Evolutionary conservation across 2,888 invertebrate species (phyloP), one percentile per base, ranked within the genome.

Genomic region (Caenorhabditis plicata): DNA sequence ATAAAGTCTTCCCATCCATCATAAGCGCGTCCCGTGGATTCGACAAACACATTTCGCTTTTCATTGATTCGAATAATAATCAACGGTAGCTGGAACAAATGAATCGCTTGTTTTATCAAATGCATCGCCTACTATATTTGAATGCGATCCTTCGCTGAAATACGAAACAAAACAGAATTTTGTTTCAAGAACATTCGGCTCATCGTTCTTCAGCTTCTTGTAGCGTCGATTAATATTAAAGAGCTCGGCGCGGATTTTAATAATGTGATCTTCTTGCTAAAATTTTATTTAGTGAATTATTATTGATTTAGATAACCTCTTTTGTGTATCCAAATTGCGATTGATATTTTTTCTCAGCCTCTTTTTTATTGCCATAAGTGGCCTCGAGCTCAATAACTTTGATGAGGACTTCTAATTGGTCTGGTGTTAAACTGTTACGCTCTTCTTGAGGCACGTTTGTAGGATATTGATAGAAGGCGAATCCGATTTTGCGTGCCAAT

Each of bases 1-100:
- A 63, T 17, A 42, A 63, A 63, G n/a, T 63, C 63, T 27, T 57
- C 49, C 63, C 63, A 63, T 27, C 47, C 53, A 23, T 56, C 63
- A 42, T 63, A 63, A n/a, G 57, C 53, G 29, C 63, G 26, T 19
- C 63, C 63, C 13, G 44, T 50, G 2, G 56, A 53, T 32, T 63
- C 56, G 4, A 63, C 46, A 31, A 50, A 63, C 36, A 63, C 57
- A 0, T 22, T 47, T 31, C 40, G 47, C 13, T 40, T 31, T 13
- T 56, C 48, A 35, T 23, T 52, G 23, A 57, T 57, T 31, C 48
- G 50, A 9, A 63, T 35, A 32, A 52, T 52, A 19, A 63, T 41
- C 0, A 63, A 32, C 15, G 56, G 56, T 23, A 63, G 53, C 61
- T 61, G 27, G 29, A 50, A 27, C 20, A 33, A 25, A 17, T 11